These are phyloP conservation scores for Sphaeramia orbicularis DNA, from an alignment of 2,797 vertebrate species.

Conservation along the genomic window DNA sequence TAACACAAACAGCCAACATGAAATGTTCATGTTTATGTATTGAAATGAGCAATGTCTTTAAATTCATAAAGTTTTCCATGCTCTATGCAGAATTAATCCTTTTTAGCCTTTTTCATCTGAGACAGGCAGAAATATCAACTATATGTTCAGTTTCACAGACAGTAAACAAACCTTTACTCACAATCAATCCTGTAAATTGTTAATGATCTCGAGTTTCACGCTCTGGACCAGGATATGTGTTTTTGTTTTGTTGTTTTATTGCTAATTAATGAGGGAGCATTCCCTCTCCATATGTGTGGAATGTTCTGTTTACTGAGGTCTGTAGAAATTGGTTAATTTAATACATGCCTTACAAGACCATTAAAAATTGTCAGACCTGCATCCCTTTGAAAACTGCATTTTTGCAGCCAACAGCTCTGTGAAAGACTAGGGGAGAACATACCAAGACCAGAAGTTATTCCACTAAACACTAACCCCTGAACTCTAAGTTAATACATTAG, in stretches of 20 bases:
- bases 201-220: not conserved
- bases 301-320: no score
- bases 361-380: no score
- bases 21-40: not conserved
- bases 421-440: no score
- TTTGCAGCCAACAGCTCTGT: no score
- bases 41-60: not conserved
- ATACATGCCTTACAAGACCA: no score
- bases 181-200: not conserved
- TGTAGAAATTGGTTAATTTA: no score
- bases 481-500: no score
- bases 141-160: not conserved
- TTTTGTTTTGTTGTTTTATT: not conserved
- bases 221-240: not conserved
- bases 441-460: no score
- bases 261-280: not conserved
- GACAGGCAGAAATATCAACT: not conserved
- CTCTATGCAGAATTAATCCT: not conserved
- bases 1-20: no score
- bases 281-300: no score
- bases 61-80: not conserved
- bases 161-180: not conserved
- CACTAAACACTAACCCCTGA: no score
- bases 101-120: not conserved
- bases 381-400: no score